Evolutionary conservation across 2,888 invertebrate genomes (phyloP).

Genomic region (Copidosoma aretas): DNA sequence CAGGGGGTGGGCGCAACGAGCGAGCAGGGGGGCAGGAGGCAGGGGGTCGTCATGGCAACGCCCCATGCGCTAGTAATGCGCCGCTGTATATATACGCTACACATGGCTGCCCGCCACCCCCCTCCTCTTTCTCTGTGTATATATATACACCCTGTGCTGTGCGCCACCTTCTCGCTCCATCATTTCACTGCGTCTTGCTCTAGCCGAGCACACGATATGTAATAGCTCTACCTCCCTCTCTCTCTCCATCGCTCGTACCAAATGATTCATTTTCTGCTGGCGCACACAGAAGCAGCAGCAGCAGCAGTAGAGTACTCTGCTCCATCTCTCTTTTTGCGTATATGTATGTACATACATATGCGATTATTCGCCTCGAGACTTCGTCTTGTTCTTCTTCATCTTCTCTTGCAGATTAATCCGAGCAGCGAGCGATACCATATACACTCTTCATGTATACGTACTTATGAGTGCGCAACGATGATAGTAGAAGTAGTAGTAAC

Average conservation of each 20-base stretch:
- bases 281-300: constrained; percentile 41
- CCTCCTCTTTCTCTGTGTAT: constrained; percentile 7
- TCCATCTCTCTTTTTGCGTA: constrained; percentile 35
- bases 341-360: too few relatives aligned
- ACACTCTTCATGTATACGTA: not conserved
- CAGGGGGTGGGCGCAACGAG: not conserved
- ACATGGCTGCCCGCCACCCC: not conserved
- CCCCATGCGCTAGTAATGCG: constrained; percentile 55
- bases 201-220: constrained; percentile 1
- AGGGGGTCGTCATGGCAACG: constrained; percentile 61
- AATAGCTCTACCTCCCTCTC: constrained; percentile 9
- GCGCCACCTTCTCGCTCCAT: not conserved
- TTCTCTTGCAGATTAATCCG: not conserved
- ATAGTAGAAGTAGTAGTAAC: not conserved
- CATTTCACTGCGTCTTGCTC: not conserved
- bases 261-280: constrained; percentile 52
- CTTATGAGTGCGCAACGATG: too few relatives aligned
- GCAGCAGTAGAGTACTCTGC: constrained; percentile 13
- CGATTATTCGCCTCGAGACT: not conserved
- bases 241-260: constrained; percentile 39
- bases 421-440: not conserved
- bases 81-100: constrained; percentile 20
- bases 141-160: constrained; percentile 36
- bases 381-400: not conserved
- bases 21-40: constrained; percentile 51